A percentile compares a stretch with the other conserved stretches of the same genome.
Evolutionary conservation across 2,113 vertebrate genomes (phyloP).

Genomic region (Microtus montanus): DNA sequence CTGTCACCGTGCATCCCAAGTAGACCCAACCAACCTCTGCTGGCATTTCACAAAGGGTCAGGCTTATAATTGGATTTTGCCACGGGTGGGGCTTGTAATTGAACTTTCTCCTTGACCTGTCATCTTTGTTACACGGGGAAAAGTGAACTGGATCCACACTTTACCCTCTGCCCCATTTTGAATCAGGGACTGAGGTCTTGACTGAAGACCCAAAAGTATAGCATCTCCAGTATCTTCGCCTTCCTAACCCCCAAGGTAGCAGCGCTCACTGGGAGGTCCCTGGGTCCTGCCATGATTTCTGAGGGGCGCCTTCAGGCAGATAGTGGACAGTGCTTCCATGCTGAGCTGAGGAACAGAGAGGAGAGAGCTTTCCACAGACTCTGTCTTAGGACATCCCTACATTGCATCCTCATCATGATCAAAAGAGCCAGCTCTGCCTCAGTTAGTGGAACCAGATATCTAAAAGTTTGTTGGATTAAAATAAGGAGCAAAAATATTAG

Average conservation of each 20-base stretch:
- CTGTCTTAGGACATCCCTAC: background rate
- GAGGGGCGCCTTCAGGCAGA: background rate
- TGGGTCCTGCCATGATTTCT: fast-evolving
- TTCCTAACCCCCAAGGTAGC: background rate
- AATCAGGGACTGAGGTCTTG: background rate
- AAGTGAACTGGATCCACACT: background rate
- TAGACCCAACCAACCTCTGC: constrained; percentile 51
- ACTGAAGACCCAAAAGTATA: background rate
- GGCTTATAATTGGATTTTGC: constrained; percentile 72
- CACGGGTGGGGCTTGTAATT: constrained; percentile 27
- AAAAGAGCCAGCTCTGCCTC: background rate
- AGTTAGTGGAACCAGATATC: no score
- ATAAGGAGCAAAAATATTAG: background rate
- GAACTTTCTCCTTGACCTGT: constrained; percentile 59
- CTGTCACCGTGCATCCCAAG: constrained; percentile 70
- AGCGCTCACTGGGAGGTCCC: background rate
- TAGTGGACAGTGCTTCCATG: no score
- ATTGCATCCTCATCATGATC: background rate
- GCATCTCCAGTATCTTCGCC: background rate
- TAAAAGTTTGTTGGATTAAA: background rate
- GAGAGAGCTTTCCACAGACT: background rate
- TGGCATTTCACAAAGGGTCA: constrained; percentile 68
- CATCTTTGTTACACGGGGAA: background rate
- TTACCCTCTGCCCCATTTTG: no score
- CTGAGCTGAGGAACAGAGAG: background rate